Evolutionary conservation across 2,113 vertebrate genomes (phyloP), one percentile per base, ranked within the genome.

Genomic region (Chamaetylas fuelleborni): DNA sequence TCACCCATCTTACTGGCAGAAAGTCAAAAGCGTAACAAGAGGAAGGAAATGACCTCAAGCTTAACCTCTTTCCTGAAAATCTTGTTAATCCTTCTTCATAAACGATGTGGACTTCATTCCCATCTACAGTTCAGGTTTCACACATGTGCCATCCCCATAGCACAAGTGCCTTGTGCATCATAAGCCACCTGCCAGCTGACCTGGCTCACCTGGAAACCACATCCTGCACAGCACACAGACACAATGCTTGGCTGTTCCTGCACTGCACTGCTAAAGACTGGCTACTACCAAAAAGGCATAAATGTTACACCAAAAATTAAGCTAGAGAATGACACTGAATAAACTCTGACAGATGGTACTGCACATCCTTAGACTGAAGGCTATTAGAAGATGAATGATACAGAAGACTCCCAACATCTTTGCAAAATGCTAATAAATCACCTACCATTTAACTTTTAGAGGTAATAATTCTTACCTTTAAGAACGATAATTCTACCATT

Each of bases 21-120:
- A 88, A 94, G 57, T 95, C 94, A 93, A 86, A 83, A 96, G 86
- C 5, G 1, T 91, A 93, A 92, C 56, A 69, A 38, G 47, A 93
- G 93, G 96, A 97, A 96, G 92, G 96, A 97, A 96, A 86, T 94
- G 56, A 97, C 94, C 93, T 96, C 95, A 96, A 93, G 64, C 78
- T 95, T 79, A 93, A 94, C 47, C 86, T 93, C 93, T 79, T 96
- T 96, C 97, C 95, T 95, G 96, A 96, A 97, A 95, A 95, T 93
- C 93, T 78, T 74, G 70, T 22, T 88, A 90, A 94, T 90, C 76
- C 54, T 92, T 43, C 78, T 42, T 50, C 58, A 51, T 47, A 79
- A 90, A 45, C 0, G 36, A 88, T 13, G 58, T 81, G 56, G 72
- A 48, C 82, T 92, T 85, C 29, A 18, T 45, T 94, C 58, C 60